Evolutionary conservation across 1,140 invertebrate species (phyloP), one percentile per base, ranked within the genome.

Genomic region (Drosophila ogumai): DNA sequence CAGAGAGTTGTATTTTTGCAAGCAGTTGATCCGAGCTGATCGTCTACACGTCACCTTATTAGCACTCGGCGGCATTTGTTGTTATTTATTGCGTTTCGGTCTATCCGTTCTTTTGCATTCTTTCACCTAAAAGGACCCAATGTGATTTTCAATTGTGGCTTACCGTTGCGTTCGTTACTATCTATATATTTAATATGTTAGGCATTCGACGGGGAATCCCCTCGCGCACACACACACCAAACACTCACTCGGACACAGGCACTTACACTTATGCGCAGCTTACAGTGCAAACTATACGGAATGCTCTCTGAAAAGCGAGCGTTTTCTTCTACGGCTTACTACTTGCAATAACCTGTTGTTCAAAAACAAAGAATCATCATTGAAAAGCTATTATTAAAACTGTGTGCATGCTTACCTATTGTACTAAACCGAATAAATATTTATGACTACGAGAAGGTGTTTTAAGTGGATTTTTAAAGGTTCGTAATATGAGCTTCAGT

Each of bases 101-200:
- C 31, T 76, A 47, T 61, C 36, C 32, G 40, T 77, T 67, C 34
- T 36, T 82, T 78, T 65, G 66, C 40, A 79, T 74, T 64, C 32
- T 61, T 54, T 50, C 63, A 72, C 58, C 81, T 67, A 67, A 50
- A 52, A 57, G 74, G 66, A 72, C 67, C 73, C 60, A 54, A 87
- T 88, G 84, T 87, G 84, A 87, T 87, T 87, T 90, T 74, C 61
- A 81, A 84, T 78, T 84, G 84, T 87, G 84, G 85, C 84, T 88
- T 88, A 87, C 40, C 65, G 47, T 60, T 88, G 72, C 71, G 80
- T 87, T 87, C 31, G 65, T 64, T 90, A 54, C 49, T 77, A 88
- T 69, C 65, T 64, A 61, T 71, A 36, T 82, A 77, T 69, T 69
- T 79, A 88, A 75, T 79, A 69, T 75, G 44, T 82, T 63, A 79